phyloP scores from a whole-genome alignment of 2,797 vertebrate species.

The Phyllotis vaccarum region DNA sequence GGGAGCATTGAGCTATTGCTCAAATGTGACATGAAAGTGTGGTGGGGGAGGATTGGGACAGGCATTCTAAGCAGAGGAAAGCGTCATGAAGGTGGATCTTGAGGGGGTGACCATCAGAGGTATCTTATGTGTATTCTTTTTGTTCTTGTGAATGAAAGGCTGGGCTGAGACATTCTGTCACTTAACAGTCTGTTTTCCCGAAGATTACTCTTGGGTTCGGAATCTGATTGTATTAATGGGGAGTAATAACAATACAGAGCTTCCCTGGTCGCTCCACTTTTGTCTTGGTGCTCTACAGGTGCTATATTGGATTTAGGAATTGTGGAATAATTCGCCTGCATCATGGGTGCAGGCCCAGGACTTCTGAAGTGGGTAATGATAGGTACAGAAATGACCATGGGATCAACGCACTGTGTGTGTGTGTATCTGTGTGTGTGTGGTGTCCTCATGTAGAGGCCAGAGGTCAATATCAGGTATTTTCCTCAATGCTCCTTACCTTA shows the following conservation, averaged over 20 bases:
- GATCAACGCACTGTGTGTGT: background rate
- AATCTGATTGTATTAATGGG: background rate
- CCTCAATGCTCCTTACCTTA: too few species aligned
- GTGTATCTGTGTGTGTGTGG: too few species aligned
- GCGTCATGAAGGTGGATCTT: background rate
- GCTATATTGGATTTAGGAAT: background rate
- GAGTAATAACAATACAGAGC: background rate
- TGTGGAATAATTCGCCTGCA: background rate
- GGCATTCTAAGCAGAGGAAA: background rate
- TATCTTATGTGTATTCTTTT: background rate
- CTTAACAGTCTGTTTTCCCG: conserved; percentile 5
- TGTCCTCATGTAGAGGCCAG: too few species aligned
- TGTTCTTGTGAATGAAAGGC: conserved; percentile 7
- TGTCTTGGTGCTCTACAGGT: background rate
- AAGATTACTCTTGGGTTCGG: conserved; percentile 16
- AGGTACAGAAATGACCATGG: background rate
- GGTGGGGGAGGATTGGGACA: background rate
- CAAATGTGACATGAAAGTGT: background rate
- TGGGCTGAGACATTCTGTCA: background rate
- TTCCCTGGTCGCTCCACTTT: background rate
- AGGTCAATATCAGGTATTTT: too few species aligned
- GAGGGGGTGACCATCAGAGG: conserved; percentile 25
- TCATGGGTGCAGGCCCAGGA: background rate
- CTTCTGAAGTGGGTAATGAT: background rate
- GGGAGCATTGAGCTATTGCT: background rate